Evolutionary conservation across 1,140 invertebrate species (phyloP).

Genomic region (Halesus radiatus): DNA sequence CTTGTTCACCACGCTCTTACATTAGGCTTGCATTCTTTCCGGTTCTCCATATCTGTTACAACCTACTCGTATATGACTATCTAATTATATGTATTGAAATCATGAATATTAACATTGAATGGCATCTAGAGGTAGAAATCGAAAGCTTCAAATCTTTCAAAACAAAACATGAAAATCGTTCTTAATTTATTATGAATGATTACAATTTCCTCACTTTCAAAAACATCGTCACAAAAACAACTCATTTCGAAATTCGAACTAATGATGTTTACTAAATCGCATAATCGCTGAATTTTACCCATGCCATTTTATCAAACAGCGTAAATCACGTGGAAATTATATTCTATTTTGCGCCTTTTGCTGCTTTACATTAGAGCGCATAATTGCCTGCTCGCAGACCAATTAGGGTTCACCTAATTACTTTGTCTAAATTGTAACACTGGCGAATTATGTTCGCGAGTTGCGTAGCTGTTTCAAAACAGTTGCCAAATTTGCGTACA

Average conservation of each 20-base stretch:
- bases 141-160: too few species aligned
- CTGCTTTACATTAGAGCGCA: conserved; percentile 1
- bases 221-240: not conserved
- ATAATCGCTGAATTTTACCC: not conserved
- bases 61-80: too few species aligned
- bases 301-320: conserved; percentile 42
- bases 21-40: too few species aligned
- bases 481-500: conserved; percentile 45
- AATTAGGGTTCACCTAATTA: conserved; percentile 54
- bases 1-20: too few species aligned
- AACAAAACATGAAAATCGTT: too few species aligned
- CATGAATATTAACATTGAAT: too few species aligned
- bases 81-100: too few species aligned
- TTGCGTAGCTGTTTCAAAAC: conserved; percentile 36
- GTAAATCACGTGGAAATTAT: conserved; percentile 40
- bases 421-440: conserved; percentile 52
- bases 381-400: conserved; percentile 43
- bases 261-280: conserved; percentile 32
- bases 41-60: too few species aligned
- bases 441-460: conserved; percentile 54
- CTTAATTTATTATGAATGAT: too few species aligned
- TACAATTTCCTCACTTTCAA: too few species aligned
- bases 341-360: conserved; percentile 49
- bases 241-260: conserved; percentile 7
- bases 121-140: too few species aligned